Evolutionary conservation across 1,140 invertebrate genomes (phyloP).

Genomic region (Apis cerana): DNA sequence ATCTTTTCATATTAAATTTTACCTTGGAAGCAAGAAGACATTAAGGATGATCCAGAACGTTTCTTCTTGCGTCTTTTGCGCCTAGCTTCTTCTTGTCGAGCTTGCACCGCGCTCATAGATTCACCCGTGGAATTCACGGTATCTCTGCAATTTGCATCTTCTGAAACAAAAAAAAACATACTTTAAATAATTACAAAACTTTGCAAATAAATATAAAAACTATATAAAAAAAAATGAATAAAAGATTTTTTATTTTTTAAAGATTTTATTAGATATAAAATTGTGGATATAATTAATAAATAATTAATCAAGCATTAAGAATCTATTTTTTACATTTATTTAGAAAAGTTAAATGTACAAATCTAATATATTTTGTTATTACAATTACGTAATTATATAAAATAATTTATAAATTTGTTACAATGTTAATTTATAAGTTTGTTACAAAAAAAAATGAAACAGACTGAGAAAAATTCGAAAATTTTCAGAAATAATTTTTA

Average conservation of each 20-base stretch:
- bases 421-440: too few species aligned
- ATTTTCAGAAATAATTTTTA: too few species aligned
- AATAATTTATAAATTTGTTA: too few species aligned
- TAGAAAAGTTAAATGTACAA: too few species aligned
- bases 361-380: too few species aligned
- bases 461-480: too few species aligned
- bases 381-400: too few species aligned
- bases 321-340: too few species aligned
- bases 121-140: slow-evolving; percentile 74
- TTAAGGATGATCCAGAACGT: slow-evolving; percentile 91
- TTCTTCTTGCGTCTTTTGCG: slow-evolving; percentile 93
- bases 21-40: slow-evolving; percentile 95
- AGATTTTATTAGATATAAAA: too few species aligned
- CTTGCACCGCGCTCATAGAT: slow-evolving; percentile 77
- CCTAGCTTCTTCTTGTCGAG: slow-evolving; percentile 92
- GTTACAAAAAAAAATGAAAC: too few species aligned
- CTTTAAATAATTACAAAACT: not conserved
- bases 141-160: slow-evolving; percentile 70
- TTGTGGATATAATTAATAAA: too few species aligned
- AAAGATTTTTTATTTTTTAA: not conserved
- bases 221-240: not conserved
- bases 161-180: slow-evolving; percentile 62
- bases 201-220: not conserved
- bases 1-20: slow-evolving; percentile 23
- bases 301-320: too few species aligned